Evolutionary conservation across 2,888 invertebrate species (phyloP), one percentile per base, ranked within the genome.

Genomic region (Coronaproctus castanopsis): DNA sequence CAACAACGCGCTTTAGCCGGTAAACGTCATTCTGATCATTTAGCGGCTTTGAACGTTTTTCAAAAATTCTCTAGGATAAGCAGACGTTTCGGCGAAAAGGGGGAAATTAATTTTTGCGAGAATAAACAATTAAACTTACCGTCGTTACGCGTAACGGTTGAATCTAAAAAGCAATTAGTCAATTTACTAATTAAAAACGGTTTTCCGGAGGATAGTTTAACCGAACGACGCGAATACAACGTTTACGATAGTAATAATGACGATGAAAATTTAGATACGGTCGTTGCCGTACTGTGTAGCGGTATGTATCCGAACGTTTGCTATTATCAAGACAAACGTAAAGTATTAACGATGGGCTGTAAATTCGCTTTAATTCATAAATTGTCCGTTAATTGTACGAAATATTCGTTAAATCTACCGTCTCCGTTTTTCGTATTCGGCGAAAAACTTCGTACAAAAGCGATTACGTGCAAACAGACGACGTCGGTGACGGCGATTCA

Each of bases 241-340:
- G 79, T 77, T 55, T 62, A 60, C 53, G 67, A 81, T 83, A 8
- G 80, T 22, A 84, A 82, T 0, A 79, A 85, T 0, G 91, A 93
- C 71, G 79, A 84, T 0, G 55, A 58, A 49, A 77, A 79, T 23
- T 71, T 95, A 50, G 96, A 97, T 70, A 75, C 86, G 60, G 82
- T 92, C 0, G 81, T 87, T 63, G 87, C 87, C 0, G 76, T 96
- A 58, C 78, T 97, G 69, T 85, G 86, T 64, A 81, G 88, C 77
- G 97, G 96, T 0, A 77, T 95, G 1, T 97, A 97, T 72, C 97
- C 97, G 0, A 98, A 98, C 72, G 91, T 98, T 2, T 95, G 95
- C 69, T 83, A 81, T 69, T 91, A 95, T 71, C 91, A 90, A 70
- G 95, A 93, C 62, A 97, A 96, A 71, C 78, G 97, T 61, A 93